phyloP scores from a whole-genome alignment of 2,113 vertebrate species.

The Barnardius zonarius region DNA sequence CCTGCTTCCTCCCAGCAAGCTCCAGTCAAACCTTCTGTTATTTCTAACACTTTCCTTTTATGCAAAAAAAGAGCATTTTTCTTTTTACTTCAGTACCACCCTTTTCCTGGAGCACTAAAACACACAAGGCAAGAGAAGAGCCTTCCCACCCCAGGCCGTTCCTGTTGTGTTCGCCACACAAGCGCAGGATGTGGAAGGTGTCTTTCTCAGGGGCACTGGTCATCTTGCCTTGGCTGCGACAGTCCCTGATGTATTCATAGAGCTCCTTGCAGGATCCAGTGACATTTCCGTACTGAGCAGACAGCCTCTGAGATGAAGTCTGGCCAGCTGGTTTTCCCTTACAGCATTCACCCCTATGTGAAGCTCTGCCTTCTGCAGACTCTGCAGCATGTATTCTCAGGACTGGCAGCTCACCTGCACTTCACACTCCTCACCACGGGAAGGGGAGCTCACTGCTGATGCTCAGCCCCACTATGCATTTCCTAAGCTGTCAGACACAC shows the following conservation, averaged over 20 bases:
- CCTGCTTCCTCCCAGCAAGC: background rate
- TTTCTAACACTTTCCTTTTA: background rate
- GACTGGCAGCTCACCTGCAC: background rate
- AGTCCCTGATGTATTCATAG: background rate
- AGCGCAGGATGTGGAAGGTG: background rate
- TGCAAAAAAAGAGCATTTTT: background rate
- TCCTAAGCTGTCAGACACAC: background rate
- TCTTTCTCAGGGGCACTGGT: background rate
- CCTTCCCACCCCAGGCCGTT: background rate
- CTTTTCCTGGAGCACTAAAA: background rate
- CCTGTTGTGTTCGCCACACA: background rate
- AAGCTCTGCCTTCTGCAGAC: background rate
- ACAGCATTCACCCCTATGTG: background rate
- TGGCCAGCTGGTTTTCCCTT: background rate
- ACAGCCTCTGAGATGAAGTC: background rate
- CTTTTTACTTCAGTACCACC: background rate
- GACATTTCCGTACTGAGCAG: background rate
- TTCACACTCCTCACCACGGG: rapidly evolving
- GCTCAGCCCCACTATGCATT: rapidly evolving
- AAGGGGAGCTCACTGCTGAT: background rate
- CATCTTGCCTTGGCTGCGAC: background rate
- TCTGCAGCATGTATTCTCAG: background rate
- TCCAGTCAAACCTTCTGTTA: background rate
- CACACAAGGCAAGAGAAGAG: background rate
- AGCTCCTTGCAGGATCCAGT: background rate